phyloP scores from a whole-genome alignment of 2,797 vertebrate species.

The Glyptemys insculpta region DNA sequence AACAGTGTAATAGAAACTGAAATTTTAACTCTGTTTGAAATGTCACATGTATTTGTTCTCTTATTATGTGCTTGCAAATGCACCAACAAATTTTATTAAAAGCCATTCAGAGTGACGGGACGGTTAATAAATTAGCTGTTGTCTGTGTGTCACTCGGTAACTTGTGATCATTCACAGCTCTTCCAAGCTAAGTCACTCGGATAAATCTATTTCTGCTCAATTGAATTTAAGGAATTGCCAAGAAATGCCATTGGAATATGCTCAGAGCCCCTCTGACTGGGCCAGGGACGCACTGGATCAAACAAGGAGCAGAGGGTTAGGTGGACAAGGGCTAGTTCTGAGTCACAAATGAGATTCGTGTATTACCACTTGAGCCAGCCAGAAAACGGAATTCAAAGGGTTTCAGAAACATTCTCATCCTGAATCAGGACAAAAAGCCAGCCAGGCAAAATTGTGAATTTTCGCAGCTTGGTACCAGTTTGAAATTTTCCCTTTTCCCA shows the following conservation, averaged over 20 bases:
- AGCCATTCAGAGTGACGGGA: neutral
- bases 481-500: neutral
- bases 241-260: neutral
- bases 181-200: neutral
- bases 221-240: neutral
- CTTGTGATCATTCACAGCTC: neutral
- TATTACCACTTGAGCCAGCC: neutral
- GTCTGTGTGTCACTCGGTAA: accelerated
- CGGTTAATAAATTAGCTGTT: neutral
- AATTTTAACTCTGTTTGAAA: neutral
- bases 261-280: neutral
- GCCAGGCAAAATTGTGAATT: neutral
- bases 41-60: neutral
- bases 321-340: neutral
- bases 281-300: neutral
- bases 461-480: neutral
- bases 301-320: neutral
- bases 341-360: neutral
- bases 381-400: neutral
- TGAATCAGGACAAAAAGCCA: neutral
- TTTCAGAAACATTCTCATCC: neutral
- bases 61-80: neutral
- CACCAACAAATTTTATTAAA: neutral
- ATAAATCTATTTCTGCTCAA: neutral
- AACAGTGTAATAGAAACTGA: neutral